Percentiles rank a stretch among this genome's conserved stretches.
Conservation (phyloP, 2,888 invertebrate species). For the Omphaloscelis lunosa region DNA sequence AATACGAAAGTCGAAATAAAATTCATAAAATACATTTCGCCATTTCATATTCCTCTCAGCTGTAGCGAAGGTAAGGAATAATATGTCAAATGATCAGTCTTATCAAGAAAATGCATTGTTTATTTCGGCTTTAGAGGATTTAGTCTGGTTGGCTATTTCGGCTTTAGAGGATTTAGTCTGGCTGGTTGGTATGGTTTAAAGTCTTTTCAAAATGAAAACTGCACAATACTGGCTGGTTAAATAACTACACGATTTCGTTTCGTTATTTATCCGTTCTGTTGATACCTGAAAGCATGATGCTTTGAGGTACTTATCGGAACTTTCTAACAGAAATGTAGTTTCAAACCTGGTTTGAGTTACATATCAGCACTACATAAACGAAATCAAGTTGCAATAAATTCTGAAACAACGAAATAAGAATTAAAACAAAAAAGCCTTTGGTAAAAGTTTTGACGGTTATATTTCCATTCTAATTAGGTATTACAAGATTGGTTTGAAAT, state of each 20-base stretch:
- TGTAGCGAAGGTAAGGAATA: background rate
- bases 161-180: background rate
- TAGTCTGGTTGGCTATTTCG: slow-evolving; percentile 1
- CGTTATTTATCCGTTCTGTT: background rate
- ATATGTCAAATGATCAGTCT: background rate
- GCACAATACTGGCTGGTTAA: background rate
- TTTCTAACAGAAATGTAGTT: too few species aligned
- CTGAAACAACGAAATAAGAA: too few species aligned
- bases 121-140: background rate
- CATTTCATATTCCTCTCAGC: background rate
- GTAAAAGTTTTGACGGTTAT: background rate
- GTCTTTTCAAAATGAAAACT: background rate
- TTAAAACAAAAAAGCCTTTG: background rate
- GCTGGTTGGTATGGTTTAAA: background rate
- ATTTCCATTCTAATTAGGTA: background rate
- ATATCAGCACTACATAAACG: too few species aligned
- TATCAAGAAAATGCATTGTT: slow-evolving; percentile 8
- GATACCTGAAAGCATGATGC: too few species aligned
- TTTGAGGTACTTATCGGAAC: background rate
- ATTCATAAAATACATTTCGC: too few species aligned
- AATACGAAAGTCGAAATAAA: background rate
- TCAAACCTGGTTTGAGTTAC: background rate
- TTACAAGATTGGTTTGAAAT: background rate
- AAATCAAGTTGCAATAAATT: background rate
- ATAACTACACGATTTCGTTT: background rate